Evolutionary conservation across 2,888 invertebrate species (phyloP).

Genomic region (Homarus gammarus): DNA sequence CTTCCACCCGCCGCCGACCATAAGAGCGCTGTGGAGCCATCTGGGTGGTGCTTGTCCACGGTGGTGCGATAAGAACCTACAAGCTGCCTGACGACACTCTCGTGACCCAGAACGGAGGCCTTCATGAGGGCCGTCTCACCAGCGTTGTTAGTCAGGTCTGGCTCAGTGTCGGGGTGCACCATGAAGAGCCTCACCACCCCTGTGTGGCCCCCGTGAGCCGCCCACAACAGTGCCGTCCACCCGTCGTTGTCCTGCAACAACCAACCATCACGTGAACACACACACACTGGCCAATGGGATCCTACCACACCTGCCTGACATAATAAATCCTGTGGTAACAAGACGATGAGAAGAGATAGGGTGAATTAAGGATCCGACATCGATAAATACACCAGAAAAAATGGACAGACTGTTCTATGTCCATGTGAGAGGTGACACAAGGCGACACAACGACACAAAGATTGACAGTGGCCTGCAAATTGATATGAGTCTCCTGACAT

Average conservation of each 20-base stretch:
- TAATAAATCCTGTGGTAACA: too few species aligned
- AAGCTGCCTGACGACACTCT: constrained; percentile 62
- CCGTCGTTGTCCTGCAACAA: constrained; percentile 71
- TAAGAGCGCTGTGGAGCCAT: constrained; percentile 73
- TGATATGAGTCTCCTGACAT: too few species aligned
- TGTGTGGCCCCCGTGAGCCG: constrained; percentile 68
- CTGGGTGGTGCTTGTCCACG: constrained; percentile 69
- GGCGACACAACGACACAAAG: too few species aligned
- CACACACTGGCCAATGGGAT: too few species aligned
- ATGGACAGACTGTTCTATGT: too few species aligned
- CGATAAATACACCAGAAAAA: too few species aligned
- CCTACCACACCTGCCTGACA: too few species aligned
- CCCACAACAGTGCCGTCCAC: constrained; percentile 74
- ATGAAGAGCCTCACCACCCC: constrained; percentile 75
- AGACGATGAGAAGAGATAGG: too few species aligned
- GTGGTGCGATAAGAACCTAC: constrained; percentile 71
- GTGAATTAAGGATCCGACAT: too few species aligned
- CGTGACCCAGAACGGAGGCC: constrained; percentile 70
- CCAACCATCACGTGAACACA: too few species aligned
- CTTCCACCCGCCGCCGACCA: constrained; percentile 75
- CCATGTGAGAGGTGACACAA: too few species aligned
- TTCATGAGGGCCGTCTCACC: constrained; percentile 76
- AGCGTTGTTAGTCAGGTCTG: constrained; percentile 70
- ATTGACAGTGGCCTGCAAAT: too few species aligned
- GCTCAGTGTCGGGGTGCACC: constrained; percentile 75